Evolutionary conservation across 2,888 invertebrate genomes (phyloP), one percentile per base, ranked within the genome.

Genomic region (Gordius sp.): DNA sequence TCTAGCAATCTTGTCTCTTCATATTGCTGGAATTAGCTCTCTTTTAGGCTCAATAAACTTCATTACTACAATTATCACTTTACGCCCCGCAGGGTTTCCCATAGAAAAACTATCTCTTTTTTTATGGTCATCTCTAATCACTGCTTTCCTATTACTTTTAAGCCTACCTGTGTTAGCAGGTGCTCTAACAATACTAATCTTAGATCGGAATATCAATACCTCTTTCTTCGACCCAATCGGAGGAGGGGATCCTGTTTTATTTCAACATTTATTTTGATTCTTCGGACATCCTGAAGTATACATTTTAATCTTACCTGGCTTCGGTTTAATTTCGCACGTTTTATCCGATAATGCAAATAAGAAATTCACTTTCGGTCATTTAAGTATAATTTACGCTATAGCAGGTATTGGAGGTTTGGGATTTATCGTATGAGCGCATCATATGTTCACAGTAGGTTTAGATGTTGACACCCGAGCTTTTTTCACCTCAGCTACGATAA

Each of bases 231-330:
- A n/a, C n/a, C 80, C 80, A 0, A 74, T 76, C 0, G 80, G 79
- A 60, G 81, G 81, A 27, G 81, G 81, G 57, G 81, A 82, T 58
- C 81, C 80, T 1, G 76, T 82, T 71, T 63, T 81, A 63, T 81
- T 79, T 58, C 80, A 81, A 76, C 80, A 82, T 68, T 71, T 81
- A 75, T 81, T 82, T 72, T 82, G 81, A 77, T 82, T 82, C 72
- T 82, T 82, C 75, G 81, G 81, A 0, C 81, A 82, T 58, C 81
- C 81, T 8, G 81, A 82, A 76, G 80, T 82, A 60, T 82, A 82
- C 71, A 80, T 81, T 78, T 71, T 81, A 73, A 81, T 81, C 77
- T 66, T 81, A 64, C 80, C 80, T 0, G 80, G 78, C 69, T 81
- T 82, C 74, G 80, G 81, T 0, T 75, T 81, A 73, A 77, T 81